A percentile compares a stretch with the other conserved stretches of the same genome.
Evolutionary conservation across 2,888 invertebrate genomes (phyloP).

Genomic region (Drosophila formosana): DNA sequence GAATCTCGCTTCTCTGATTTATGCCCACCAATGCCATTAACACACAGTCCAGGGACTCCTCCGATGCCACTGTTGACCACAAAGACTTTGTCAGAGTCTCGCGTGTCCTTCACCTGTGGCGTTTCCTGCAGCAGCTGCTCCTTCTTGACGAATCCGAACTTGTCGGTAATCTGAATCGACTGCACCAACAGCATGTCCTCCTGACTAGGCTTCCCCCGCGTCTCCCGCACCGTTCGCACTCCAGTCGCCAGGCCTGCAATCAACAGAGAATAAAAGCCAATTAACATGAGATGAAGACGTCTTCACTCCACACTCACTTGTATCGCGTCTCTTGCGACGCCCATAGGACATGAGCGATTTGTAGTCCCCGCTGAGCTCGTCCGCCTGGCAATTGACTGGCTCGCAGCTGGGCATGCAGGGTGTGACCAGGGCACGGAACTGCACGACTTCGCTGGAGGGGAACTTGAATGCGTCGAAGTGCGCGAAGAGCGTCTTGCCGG

Average conservation of each 20-base stretch:
- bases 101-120: slow-evolving; percentile 84
- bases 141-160: slow-evolving; percentile 93
- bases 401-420: slow-evolving; percentile 97
- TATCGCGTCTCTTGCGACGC: slow-evolving; percentile 89
- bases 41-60: slow-evolving; percentile 80
- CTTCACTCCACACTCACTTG: slow-evolving; percentile 79
- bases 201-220: slow-evolving; percentile 85
- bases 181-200: slow-evolving; percentile 95
- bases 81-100: slow-evolving; percentile 87
- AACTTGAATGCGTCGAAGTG: slow-evolving; percentile 98
- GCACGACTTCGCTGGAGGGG: slow-evolving; percentile 96
- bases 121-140: slow-evolving; percentile 72
- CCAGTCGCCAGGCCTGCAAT: slow-evolving; percentile 20
- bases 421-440: slow-evolving; percentile 96
- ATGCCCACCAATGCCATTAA: slow-evolving; percentile 84
- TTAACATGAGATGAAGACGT: neutral
- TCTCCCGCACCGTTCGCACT: slow-evolving; percentile 77
- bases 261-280: neutral
- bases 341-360: slow-evolving; percentile 94
- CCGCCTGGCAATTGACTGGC: slow-evolving; percentile 95
- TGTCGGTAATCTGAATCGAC: slow-evolving; percentile 96
- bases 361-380: slow-evolving; percentile 92
- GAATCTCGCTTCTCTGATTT: neutral
- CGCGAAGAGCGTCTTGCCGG: slow-evolving; percentile 93
- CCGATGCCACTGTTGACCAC: slow-evolving; percentile 84